These are phyloP conservation scores for Apodemus sylvaticus DNA, from an alignment of 2,113 vertebrate genomes.

Conservation along the genomic window DNA sequence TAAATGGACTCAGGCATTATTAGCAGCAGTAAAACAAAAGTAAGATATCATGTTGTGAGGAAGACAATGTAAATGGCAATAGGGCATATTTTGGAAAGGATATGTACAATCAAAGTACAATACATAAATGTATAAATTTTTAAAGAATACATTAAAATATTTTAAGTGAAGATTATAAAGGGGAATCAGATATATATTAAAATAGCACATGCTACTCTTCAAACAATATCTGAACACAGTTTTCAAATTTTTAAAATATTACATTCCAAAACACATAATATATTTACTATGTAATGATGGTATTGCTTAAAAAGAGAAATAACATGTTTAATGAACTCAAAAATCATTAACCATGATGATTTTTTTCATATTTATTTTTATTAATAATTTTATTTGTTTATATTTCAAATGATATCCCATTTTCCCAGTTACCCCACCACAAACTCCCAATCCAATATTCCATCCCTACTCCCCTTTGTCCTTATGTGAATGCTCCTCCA, in stretches of 20 bases:
- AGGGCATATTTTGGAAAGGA: background rate
- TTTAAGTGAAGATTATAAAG: background rate
- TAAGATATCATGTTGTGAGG: background rate
- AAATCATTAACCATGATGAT: background rate
- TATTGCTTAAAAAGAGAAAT: background rate
- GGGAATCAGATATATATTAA: background rate
- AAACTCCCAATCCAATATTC: no score
- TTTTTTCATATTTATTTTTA: background rate
- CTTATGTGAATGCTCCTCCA: no score
- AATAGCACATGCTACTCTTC: background rate
- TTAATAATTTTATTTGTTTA: background rate
- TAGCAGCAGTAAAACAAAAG: background rate
- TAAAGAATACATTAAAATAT: background rate
- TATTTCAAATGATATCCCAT: no score
- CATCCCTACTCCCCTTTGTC: no score
- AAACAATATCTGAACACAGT: background rate
- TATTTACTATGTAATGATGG: background rate
- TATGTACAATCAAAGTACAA: background rate
- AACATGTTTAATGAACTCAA: background rate
- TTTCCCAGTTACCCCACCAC: no score
- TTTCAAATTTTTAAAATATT: background rate
- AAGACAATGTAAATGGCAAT: background rate
- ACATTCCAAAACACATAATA: background rate
- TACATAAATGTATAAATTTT: background rate
- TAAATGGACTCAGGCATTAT: no score